Evolutionary conservation across 1,140 invertebrate species (phyloP).

Genomic region (Cryptotermes secundus): DNA sequence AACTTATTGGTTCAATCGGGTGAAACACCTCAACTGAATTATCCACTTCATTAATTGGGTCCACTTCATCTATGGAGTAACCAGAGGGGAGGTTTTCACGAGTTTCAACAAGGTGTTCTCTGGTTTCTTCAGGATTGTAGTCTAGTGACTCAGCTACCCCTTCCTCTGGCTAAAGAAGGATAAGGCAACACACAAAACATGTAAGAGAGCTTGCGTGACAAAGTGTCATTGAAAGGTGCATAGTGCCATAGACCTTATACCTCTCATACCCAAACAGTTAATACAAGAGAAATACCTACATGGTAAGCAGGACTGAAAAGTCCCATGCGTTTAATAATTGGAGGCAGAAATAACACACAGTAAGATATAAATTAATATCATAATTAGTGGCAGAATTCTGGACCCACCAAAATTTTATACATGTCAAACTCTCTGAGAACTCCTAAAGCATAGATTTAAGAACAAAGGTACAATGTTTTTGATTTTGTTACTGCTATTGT

Average conservation of each 20-base stretch:
- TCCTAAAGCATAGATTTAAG: too few species aligned
- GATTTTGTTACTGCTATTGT: too few species aligned
- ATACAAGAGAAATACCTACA: not conserved
- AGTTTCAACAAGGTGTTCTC: conserved; percentile 4
- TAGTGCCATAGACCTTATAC: conserved; percentile 5
- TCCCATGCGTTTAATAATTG: not conserved
- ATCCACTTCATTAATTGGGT: conserved; percentile 16
- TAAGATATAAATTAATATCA: too few species aligned
- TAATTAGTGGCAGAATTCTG: too few species aligned
- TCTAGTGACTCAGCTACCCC: conserved; percentile 12
- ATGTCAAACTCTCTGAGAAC: too few species aligned
- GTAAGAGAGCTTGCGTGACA: conserved; percentile 13
- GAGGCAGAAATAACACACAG: too few species aligned
- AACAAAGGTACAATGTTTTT: too few species aligned
- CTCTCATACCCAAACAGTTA: not conserved
- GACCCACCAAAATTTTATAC: too few species aligned
- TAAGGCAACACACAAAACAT: conserved; percentile 8
- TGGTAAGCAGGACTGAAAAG: not conserved
- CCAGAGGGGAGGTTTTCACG: not conserved
- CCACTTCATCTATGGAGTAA: conserved; percentile 15
- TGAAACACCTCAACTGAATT: not conserved
- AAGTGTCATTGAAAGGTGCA: not conserved
- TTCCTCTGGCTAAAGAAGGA: conserved; percentile 4
- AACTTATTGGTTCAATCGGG: not conserved
- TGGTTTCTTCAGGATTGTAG: not conserved